phyloP scores from a whole-genome alignment of 2,797 vertebrate genomes.

The Hemitrygon akajei region DNA sequence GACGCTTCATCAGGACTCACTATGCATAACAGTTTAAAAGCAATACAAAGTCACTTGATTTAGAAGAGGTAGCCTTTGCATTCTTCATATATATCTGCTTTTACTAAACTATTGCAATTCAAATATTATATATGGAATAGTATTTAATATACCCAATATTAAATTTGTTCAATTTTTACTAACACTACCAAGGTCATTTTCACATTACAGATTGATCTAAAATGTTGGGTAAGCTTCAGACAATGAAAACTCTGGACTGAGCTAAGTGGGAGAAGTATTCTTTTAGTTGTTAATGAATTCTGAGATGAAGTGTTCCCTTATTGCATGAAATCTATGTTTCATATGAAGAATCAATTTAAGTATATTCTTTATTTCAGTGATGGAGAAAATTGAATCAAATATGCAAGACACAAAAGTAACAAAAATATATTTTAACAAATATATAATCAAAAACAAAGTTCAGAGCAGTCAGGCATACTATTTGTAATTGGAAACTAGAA shows the following conservation, averaged over 20 bases:
- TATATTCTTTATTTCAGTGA: neutral
- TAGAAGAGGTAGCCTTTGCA: neutral
- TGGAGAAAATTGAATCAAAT: neutral
- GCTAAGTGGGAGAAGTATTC: neutral
- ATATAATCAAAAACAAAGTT: neutral
- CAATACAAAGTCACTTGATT: neutral
- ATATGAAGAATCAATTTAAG: neutral
- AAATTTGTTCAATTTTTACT: neutral
- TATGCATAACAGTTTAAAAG: neutral
- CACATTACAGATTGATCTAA: neutral
- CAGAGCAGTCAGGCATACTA: neutral
- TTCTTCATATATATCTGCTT: neutral
- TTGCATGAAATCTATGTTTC: neutral
- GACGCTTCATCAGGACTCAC: neutral
- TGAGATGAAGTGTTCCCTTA: neutral
- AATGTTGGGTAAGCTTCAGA: neutral
- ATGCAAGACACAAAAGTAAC: neutral
- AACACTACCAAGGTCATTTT: neutral
- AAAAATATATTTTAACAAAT: neutral
- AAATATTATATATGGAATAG: too few relatives aligned
- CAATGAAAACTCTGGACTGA: neutral
- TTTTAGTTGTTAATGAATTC: neutral
- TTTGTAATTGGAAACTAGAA: neutral
- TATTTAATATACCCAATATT: too few relatives aligned
- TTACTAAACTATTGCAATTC: neutral